Base-by-base conservation (phyloP, 2,797 vertebrate genomes). In the Anguilla obscura region DNA sequence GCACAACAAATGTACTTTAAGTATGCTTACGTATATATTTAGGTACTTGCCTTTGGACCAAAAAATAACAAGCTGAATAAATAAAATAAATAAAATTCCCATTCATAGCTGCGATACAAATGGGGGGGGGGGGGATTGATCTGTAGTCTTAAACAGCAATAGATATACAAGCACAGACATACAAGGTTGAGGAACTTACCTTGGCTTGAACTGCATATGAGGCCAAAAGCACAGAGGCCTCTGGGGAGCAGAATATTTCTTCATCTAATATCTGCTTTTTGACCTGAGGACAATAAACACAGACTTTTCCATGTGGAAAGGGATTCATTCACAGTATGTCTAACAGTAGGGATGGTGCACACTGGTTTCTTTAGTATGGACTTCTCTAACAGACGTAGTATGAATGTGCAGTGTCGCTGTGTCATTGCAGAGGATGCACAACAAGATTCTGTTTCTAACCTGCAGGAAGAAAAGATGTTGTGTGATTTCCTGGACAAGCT, bases 381-480 rank as follows among this genome's bases (percentile, higher is more conserved):
- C 7, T n/a, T 24, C 7, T 50, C 21, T 82, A 9, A 24, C 40
- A 82, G 79, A 48, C 21, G 40, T 3, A 18, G 21, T 36, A 24
- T 48, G 16, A 58, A 40, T 87, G 5, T 30, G 2, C 80, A 86
- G 7, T 82, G 30, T 86, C 66, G 86, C 48, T 87, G 85, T 69
- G 40, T 60, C 85, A 79, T 30, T 69, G 89, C 27, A 89, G 52
- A 69, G 79, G 10, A 89, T 5, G 58, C 18, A 66, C 76, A 80
- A 71, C 50, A 30, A 66, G 82, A 63, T 69, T 74, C 58, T 50
- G 84, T 10, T 36, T 0, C 84, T 89, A 92, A 98, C 98, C 97
- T 99, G 98, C 93, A 99, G 96, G 91, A 99, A 99, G 93, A 99
- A 99, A 82, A 99, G 97, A 92, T 98, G 98, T 91, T 98, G 98